Conservation (phyloP, 2,797 vertebrate genomes). For the Anableps anableps region DNA sequence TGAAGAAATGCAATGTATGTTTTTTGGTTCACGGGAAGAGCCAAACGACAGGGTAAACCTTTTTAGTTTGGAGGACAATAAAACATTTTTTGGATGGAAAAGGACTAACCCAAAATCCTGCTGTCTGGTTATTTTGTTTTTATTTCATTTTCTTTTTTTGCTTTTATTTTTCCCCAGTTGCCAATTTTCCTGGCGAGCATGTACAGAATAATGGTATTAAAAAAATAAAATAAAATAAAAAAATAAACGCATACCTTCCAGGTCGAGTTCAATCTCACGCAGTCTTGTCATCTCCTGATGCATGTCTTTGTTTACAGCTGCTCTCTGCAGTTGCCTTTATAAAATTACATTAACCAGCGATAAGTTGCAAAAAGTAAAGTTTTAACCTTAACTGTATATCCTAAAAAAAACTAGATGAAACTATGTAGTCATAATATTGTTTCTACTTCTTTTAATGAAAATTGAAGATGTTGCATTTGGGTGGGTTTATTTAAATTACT, state of each 20-base stretch:
- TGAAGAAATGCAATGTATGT: conserved; percentile 79
- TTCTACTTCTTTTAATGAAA: background rate
- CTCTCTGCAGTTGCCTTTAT: background rate
- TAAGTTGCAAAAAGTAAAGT: background rate
- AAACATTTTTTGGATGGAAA: conserved; percentile 81
- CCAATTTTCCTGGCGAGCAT: conserved; percentile 51
- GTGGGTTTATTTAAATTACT: background rate
- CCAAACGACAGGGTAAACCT: conserved; percentile 77
- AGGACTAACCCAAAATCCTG: conserved; percentile 66
- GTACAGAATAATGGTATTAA: conserved; percentile 46
- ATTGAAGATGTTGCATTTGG: no score
- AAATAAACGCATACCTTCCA: conserved; percentile 49
- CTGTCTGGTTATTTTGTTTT: conserved; percentile 58
- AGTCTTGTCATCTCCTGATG: conserved; percentile 34
- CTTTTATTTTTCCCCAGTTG: conserved; percentile 9
- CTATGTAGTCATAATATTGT: background rate
- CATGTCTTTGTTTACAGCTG: background rate
- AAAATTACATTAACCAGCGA: background rate
- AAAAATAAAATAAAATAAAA: no score
- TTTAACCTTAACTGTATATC: background rate
- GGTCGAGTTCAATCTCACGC: conserved; percentile 36
- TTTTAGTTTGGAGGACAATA: conserved; percentile 78
- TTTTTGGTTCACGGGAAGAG: conserved; percentile 70
- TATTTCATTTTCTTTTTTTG: conserved; percentile 32
- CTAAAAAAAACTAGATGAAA: background rate